A percentile compares a stretch with the other conserved stretches of the same genome.
phyloP scores from a whole-genome alignment of 2,113 vertebrate genomes.

The Callipepla californica region DNA sequence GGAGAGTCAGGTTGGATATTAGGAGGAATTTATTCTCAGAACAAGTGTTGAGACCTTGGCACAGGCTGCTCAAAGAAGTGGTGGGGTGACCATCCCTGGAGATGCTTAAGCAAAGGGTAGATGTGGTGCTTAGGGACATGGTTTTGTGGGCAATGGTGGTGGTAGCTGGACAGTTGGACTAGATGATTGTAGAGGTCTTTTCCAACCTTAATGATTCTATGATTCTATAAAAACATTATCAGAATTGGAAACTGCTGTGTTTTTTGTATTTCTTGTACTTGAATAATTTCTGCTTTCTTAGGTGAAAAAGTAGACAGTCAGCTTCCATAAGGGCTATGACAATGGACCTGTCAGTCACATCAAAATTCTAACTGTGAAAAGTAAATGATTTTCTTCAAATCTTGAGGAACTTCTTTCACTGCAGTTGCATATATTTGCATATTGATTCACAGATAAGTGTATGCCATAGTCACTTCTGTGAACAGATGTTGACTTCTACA shows the following conservation, averaged over 20 bases:
- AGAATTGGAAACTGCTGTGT: not conserved
- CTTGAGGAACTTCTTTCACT: constrained; percentile 35
- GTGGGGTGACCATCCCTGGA: too few species aligned
- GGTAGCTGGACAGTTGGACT: too few species aligned
- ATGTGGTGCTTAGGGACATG: too few species aligned
- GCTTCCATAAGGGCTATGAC: not conserved
- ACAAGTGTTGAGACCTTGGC: too few species aligned
- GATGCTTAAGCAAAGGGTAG: too few species aligned
- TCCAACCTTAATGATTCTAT: too few species aligned
- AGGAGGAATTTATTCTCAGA: too few species aligned
- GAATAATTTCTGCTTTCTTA: not conserved
- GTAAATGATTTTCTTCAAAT: constrained; percentile 34
- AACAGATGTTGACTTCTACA: constrained; percentile 60
- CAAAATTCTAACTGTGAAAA: constrained; percentile 4
- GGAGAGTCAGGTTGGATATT: too few species aligned
- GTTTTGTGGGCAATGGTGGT: too few species aligned
- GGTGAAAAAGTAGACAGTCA: not conserved
- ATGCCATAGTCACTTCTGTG: constrained; percentile 51
- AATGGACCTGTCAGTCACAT: constrained; percentile 54
- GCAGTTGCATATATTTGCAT: constrained; percentile 55
- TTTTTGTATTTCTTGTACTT: not conserved
- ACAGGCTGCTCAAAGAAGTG: too few species aligned
- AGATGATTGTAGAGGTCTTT: too few species aligned
- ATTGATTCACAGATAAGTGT: constrained; percentile 54
- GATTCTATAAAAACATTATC: not conserved